These are phyloP conservation scores for Alosa sapidissima DNA, from an alignment of 2,797 vertebrate species.

Conservation along the genomic window DNA sequence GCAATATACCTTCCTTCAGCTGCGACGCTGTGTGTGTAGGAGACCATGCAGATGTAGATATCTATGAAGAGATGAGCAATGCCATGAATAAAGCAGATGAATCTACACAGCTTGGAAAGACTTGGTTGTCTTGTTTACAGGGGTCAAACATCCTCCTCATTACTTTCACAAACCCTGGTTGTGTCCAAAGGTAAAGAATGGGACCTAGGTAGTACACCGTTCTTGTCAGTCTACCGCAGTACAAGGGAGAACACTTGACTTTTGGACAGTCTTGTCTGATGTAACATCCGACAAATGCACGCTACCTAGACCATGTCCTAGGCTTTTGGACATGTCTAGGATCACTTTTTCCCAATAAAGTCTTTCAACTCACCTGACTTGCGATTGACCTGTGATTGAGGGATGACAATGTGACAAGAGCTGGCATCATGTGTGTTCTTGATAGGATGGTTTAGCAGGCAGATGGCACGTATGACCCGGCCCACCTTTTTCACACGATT, in stretches of 20 bases:
- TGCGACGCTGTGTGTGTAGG: conserved; percentile 70
- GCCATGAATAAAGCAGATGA: not conserved
- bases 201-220: too few species aligned
- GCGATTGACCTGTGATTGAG: conserved; percentile 72
- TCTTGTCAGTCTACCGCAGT: too few species aligned
- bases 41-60: conserved; percentile 76
- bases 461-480: conserved; percentile 73
- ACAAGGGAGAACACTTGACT: too few species aligned
- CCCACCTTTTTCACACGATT: conserved; percentile 71
- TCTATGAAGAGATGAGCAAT: conserved; percentile 57
- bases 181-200: too few species aligned
- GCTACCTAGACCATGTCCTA: too few species aligned
- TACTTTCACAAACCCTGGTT: not conserved
- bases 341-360: not conserved
- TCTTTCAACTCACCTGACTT: conserved; percentile 69
- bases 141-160: not conserved
- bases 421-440: conserved; percentile 75
- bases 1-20: conserved; percentile 75
- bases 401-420: conserved; percentile 80
- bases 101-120: not conserved
- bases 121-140: not conserved
- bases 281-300: too few species aligned
- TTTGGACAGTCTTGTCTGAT: too few species aligned
- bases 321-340: not conserved
- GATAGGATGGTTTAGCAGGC: conserved; percentile 77